Conservation (phyloP, 2,113 vertebrate species). For the Tinamus guttatus region DNA sequence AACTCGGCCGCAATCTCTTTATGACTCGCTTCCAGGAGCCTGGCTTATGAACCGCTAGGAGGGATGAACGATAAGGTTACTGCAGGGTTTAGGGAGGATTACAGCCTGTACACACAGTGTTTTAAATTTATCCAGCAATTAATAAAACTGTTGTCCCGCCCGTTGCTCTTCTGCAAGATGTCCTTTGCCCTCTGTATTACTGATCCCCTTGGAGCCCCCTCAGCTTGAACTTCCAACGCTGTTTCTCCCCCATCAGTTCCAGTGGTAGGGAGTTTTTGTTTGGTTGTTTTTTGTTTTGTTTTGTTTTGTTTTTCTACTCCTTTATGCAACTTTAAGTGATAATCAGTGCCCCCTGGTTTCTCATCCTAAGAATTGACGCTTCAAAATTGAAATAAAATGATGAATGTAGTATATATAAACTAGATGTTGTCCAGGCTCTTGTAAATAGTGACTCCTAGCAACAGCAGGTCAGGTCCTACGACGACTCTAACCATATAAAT, state of each 20-base stretch:
- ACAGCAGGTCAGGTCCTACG: fast-evolving
- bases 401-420: neutral
- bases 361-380: neutral
- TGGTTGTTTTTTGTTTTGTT: neutral
- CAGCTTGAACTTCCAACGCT: neutral
- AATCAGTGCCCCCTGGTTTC: neutral
- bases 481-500: neutral
- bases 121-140: neutral
- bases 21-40: neutral
- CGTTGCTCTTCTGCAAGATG: neutral
- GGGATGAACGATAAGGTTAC: neutral
- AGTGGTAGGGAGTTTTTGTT: neutral
- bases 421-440: neutral
- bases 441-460: neutral
- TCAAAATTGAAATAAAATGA: neutral
- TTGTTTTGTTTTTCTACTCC: no score
- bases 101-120: fast-evolving
- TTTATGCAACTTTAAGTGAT: no score
- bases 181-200: fast-evolving
- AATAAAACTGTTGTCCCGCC: neutral
- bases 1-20: neutral
- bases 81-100: neutral
- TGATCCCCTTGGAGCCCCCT: neutral
- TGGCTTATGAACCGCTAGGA: neutral
- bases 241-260: neutral